Evolutionary conservation across 2,888 invertebrate species (phyloP), one percentile per base, ranked within the genome.

Genomic region (Apoda limacodes): DNA sequence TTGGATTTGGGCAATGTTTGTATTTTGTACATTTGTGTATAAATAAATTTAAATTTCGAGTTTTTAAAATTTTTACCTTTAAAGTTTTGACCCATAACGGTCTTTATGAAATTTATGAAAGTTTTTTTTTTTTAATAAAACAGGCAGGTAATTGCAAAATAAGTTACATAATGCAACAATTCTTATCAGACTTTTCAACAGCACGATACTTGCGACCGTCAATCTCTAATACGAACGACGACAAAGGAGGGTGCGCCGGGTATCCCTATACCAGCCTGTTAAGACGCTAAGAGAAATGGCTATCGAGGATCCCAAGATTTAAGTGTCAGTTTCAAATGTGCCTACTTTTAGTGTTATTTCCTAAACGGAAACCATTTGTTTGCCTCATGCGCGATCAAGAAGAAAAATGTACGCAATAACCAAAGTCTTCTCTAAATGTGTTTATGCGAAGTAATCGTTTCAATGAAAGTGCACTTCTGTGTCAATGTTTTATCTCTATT

Each of bases 291-390:
- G 72, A 76, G 63, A 70, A 71, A 76, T 71, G 62, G 70, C 76
- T 60, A 76, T 76, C 64, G 74, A 65, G 63, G 63, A 74, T 66
- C 71, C 66, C 64, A 71, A 75, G 76, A 76, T 76, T 75, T 76
- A 75, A 74, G 70, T 69, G 74, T 69, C 72, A 75, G 66, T 76
- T 71, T 70, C 72, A 69, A 76, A 75, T 70, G 72, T 65, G 75
- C 75, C 71, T 76, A 76, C 75, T 75, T 74, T 75, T 72, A 76
- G 72, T 72, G 69, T 76, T 76, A 76, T 76, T 71, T 72, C 72
- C 71, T 71, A 69, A 72, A 68, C 74, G 75, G 71, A 74, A 74
- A 59, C 69, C 67, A 74, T 76, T 78, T 74, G 69, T 76, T 74
- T 68, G 66, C 60, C 62, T 63, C 67, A 58, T 66, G 64, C 54